These are phyloP conservation scores for Pelvicachromis taeniatus DNA, from an alignment of 2,113 vertebrate genomes.

Conservation along the genomic window DNA sequence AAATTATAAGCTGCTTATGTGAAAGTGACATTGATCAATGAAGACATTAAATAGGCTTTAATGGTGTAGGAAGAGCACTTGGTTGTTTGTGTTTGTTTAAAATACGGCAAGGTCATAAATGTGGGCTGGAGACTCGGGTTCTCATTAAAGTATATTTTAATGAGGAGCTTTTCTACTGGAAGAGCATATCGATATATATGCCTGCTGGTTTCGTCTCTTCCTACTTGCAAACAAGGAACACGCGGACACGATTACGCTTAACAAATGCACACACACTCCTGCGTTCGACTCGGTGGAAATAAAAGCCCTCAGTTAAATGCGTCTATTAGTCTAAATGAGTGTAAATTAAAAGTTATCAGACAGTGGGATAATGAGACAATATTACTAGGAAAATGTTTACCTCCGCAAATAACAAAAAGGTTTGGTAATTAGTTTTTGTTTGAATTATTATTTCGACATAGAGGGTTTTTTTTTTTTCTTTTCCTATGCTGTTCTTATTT, in stretches of 20 bases:
- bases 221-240: background rate
- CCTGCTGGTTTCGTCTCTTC: slow-evolving; percentile 25
- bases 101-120: slow-evolving; percentile 57
- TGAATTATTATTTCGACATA: background rate
- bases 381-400: slow-evolving; percentile 19
- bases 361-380: slow-evolving; percentile 6
- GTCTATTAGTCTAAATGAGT: slow-evolving; percentile 15
- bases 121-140: slow-evolving; percentile 30
- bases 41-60: slow-evolving; percentile 66
- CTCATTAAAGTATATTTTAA: slow-evolving; percentile 54
- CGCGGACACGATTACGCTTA: slow-evolving; percentile 10
- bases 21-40: slow-evolving; percentile 69
- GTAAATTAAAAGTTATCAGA: slow-evolving; percentile 50
- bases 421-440: slow-evolving; percentile 5
- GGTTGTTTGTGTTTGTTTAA: slow-evolving; percentile 58
- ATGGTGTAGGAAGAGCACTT: slow-evolving; percentile 41
- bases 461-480: background rate
- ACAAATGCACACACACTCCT: background rate
- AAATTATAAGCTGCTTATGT: slow-evolving; percentile 58
- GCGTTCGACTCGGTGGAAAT: background rate
- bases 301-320: slow-evolving; percentile 26
- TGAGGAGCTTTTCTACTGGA: slow-evolving; percentile 34
- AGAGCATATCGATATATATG: slow-evolving; percentile 21
- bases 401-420: background rate
- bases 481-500: background rate